Conservation (phyloP, 2,113 vertebrate species). For the Triplophysa rosa region DNA sequence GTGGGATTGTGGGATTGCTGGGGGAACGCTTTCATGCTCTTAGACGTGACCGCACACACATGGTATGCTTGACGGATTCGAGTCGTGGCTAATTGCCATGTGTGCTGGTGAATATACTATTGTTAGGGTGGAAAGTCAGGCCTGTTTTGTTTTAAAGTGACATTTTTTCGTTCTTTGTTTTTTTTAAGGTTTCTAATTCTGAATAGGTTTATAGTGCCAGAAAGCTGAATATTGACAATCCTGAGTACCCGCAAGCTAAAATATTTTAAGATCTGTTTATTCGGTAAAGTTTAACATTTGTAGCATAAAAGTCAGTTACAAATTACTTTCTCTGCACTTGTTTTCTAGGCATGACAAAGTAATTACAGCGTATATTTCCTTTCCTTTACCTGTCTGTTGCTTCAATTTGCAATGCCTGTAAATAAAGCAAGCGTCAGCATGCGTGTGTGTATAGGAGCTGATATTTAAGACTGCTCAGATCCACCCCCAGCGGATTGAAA, state of each 20-base stretch:
- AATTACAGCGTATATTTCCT: constrained; percentile 15
- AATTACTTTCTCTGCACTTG: neutral
- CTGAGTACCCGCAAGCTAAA: neutral
- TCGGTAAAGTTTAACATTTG: constrained; percentile 4
- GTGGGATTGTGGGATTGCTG: constrained; percentile 39
- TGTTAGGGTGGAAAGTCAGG: constrained; percentile 27
- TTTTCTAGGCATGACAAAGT: constrained; percentile 11
- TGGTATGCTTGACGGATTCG: constrained; percentile 50
- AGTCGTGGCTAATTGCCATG: constrained; percentile 35
- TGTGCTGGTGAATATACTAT: constrained; percentile 34
- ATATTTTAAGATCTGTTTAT: neutral
- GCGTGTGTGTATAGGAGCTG: constrained; percentile 20
- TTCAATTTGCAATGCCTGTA: constrained; percentile 41
- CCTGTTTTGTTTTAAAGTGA: neutral
- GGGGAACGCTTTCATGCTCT: constrained; percentile 41
- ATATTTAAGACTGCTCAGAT: constrained; percentile 36
- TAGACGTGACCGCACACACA: constrained; percentile 57
- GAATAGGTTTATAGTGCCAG: neutral
- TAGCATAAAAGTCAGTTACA: constrained; percentile 14
- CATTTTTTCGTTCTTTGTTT: neutral
- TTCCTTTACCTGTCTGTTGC: constrained; percentile 39
- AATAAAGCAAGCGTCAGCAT: constrained; percentile 38
- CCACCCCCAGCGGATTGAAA: constrained; percentile 15
- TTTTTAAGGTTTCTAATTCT: neutral
- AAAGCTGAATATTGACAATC: constrained; percentile 8